Conservation (phyloP, 2,888 invertebrate genomes). For the Drosophila rubida region DNA sequence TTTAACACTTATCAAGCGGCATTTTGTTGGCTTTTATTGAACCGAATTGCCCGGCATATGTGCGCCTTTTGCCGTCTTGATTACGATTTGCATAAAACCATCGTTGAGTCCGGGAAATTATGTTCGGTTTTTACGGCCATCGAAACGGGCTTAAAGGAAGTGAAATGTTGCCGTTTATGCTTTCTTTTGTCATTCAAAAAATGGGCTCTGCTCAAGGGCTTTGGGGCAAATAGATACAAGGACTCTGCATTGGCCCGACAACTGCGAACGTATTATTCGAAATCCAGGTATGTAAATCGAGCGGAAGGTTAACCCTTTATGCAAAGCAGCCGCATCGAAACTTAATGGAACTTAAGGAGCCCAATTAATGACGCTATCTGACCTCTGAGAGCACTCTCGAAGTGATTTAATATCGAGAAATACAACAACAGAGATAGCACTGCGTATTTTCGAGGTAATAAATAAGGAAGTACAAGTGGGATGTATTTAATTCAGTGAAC, state of each 20-base stretch:
- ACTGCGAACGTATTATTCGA: slow-evolving; percentile 56
- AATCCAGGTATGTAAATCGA: slow-evolving; percentile 45
- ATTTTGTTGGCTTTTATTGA: slow-evolving; percentile 74
- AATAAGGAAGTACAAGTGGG: too few species aligned
- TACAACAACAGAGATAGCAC: not conserved
- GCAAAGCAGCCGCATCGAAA: not conserved
- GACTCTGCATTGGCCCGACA: slow-evolving; percentile 41
- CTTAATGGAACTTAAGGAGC: not conserved
- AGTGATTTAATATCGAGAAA: not conserved
- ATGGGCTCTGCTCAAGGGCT: slow-evolving; percentile 16
- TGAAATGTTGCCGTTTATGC: slow-evolving; percentile 66
- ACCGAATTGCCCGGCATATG: slow-evolving; percentile 69
- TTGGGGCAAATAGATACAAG: not conserved
- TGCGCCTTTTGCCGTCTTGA: slow-evolving; percentile 58
- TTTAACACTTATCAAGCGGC: slow-evolving; percentile 72
- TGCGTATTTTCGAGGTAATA: too few species aligned
- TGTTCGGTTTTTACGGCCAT: slow-evolving; percentile 69
- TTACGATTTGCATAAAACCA: slow-evolving; percentile 76
- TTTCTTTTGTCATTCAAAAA: slow-evolving; percentile 52
- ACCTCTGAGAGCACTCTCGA: not conserved
- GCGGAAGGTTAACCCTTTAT: slow-evolving; percentile 3
- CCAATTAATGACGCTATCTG: not conserved
- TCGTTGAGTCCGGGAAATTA: slow-evolving; percentile 67
- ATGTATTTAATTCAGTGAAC: too few species aligned
- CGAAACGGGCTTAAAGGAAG: slow-evolving; percentile 56